These are phyloP conservation scores for Meteorus cinctellus DNA, from an alignment of 2,888 invertebrate species.

Conservation along the genomic window DNA sequence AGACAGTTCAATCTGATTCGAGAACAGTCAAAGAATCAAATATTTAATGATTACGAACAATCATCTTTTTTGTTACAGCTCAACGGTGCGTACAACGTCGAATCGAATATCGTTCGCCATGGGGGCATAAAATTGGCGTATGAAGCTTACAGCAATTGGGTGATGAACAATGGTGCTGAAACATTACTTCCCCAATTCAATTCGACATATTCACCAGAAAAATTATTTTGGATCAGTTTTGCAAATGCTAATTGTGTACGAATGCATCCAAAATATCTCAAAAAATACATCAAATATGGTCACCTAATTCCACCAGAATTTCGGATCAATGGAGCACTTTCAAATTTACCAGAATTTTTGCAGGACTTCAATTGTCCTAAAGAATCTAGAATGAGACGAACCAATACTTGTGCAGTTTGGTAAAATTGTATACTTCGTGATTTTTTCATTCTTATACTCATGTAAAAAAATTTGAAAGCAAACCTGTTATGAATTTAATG, in stretches of 20 bases:
- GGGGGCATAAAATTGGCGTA: neutral
- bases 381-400: neutral
- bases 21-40: neutral
- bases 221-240: neutral
- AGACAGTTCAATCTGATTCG: neutral
- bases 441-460: too few species aligned
- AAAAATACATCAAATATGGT: neutral
- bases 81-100: neutral
- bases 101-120: neutral
- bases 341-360: neutral
- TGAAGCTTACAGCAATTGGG: neutral
- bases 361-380: neutral
- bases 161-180: neutral
- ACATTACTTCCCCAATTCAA: neutral
- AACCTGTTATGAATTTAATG: too few species aligned
- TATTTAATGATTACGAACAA: neutral
- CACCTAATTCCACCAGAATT: neutral
- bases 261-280: neutral
- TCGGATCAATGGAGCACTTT: neutral
- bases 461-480: neutral
- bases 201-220: neutral
- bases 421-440: too few species aligned
- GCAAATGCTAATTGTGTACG: neutral
- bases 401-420: neutral
- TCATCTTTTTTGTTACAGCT: neutral